Evolutionary conservation across 2,113 vertebrate species (phyloP), one percentile per base, ranked within the genome.

Genomic region (Colossoma macropomum): DNA sequence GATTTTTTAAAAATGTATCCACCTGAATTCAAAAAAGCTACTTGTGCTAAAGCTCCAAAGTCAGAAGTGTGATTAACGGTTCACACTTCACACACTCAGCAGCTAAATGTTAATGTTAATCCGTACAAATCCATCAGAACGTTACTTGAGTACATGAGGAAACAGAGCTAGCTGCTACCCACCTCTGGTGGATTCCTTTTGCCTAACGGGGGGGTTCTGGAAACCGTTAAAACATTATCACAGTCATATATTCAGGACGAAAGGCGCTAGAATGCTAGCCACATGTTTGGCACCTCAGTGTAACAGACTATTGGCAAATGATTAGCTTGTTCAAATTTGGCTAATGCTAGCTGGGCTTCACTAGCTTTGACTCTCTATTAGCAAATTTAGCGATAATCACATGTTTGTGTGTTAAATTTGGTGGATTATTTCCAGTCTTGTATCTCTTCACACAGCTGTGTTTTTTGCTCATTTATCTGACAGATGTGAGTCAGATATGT

Each of bases 401-500:
- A 1, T 56, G 54, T 56, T 15, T 52, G 13, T 3, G 8, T 21
- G 54, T 56, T 4, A 56, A 25, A 71, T 71, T 5, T 70, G 66
- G 66, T 34, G 30, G 65, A 34, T 3, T 68, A 21, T 32, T 68
- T 34, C 15, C 17, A 60, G 56, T 10, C 4, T 21, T 34, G 30
- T 19, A 21, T 0, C 63, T 66, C 16, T 68, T 13, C 30, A 21
- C 54, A 56, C 1, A 56, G 9, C 28, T 19, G 19, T 68, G 17
- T 21, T 34, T 10, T 19, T 21, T 23, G 1, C 66, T 41, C 66
- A 69, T 41, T 69, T 38, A 38, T 11, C 19, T 21, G 19, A 69
- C 66, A 69, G 66, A 69, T 69, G 3, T 69, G 66, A 69, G 32
- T 69, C 66, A 69, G 21, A 69, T 69, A 21, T 69, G 66, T 19